Evolutionary conservation across 2,113 vertebrate species (phyloP), one percentile per base, ranked within the genome.

Genomic region (Butorides virescens): DNA sequence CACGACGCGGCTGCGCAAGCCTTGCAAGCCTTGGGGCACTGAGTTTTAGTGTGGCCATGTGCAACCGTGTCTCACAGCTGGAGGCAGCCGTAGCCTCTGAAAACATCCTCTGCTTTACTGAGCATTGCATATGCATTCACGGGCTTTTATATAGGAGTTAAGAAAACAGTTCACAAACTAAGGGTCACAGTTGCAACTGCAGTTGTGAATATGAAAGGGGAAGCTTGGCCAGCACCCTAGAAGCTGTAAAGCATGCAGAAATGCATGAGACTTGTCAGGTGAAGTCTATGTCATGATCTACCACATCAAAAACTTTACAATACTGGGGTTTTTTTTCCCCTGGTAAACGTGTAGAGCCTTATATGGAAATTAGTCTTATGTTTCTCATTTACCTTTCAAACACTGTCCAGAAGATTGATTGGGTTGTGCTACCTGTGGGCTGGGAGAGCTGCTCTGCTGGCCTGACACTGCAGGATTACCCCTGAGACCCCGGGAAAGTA

Each of bases 391-490:
- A 5, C 59, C 20, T 75, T 92, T 61, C 44, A 62, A 68, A 66
- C 14, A 50, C 2, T 4, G 8, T 30, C 11, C n/a, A 47, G 46
- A 59, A 72, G n/a, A 37, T 9, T 32, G 23, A 16, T 46, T 68
- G 58, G 18, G 23, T 37, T 59, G 36, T 39, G 14, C 56, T 85
- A 55, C 49, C 42, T 2, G 0, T 1, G 13, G 59, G 17, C n/a
- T 74, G 52, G 26, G 37, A 67, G 19, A 0, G 0, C 46, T 87
- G 49, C 22, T 79, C 9, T 63, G 75, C n/a, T 83, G 39, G 8
- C 7, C 15, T 20, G 39, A 19, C 1, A 4, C 50, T 15, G 11
- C 10, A 0, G 2, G 1, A 12, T 39, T 55, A 26, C 29, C 37
- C 62, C 75, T 46, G 58, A 89, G 76, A 86, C 14, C 16, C 72